Conservation (phyloP, 2,113 vertebrate genomes). For the Myrmecobius fasciatus region DNA sequence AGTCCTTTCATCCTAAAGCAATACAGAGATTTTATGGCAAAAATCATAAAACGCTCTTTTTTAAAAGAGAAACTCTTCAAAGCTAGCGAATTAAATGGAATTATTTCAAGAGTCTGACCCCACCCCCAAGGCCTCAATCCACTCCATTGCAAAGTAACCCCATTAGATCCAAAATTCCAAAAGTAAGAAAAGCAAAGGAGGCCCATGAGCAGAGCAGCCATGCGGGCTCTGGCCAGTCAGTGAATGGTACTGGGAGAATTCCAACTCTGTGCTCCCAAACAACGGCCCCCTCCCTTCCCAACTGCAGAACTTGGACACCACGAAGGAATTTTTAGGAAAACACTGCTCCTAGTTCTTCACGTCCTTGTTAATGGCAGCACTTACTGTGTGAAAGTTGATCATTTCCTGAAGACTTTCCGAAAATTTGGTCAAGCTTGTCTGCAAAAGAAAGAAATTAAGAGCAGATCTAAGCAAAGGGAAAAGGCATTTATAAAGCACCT, state of each 20-base stretch:
- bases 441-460: slow-evolving; percentile 73
- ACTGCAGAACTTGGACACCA: background rate
- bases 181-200: background rate
- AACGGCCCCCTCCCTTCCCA: background rate
- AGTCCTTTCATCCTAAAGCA: slow-evolving; percentile 34
- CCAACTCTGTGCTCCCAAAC: slow-evolving; percentile 29
- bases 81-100: background rate
- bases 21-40: background rate
- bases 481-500: background rate
- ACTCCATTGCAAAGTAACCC: background rate
- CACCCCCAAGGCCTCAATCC: background rate
- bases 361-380: slow-evolving; percentile 64
- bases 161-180: background rate
- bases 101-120: background rate
- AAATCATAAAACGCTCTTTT: background rate
- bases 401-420: slow-evolving; percentile 98
- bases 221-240: too few relatives aligned
- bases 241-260: background rate
- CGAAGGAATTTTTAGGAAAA: background rate
- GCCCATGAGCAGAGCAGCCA: background rate
- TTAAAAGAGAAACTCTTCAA: background rate
- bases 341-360: background rate
- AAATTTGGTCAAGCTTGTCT: slow-evolving; percentile 95
- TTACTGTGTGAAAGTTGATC: slow-evolving; percentile 98
- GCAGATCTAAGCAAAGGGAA: slow-evolving; percentile 51